phyloP scores from a whole-genome alignment of 2,888 invertebrate species.

The Microctonus aethiopoides region DNA sequence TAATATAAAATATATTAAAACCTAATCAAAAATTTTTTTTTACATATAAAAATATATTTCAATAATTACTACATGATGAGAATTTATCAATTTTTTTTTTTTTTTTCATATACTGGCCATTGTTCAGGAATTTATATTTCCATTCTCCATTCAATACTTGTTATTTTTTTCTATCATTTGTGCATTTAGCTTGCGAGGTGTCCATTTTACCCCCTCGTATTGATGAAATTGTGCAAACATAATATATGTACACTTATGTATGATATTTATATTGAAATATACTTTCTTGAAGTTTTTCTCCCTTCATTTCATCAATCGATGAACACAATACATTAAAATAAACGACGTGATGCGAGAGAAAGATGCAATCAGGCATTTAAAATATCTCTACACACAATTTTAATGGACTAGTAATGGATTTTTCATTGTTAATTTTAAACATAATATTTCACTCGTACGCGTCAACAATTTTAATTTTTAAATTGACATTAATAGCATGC shows the following conservation, averaged over 20 bases:
- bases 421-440: neutral
- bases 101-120: neutral
- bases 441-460: neutral
- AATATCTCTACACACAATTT: neutral
- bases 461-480: neutral
- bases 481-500: neutral
- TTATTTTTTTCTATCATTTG: neutral
- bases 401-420: neutral
- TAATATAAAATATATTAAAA: neutral
- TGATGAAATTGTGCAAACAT: neutral
- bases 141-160: neutral
- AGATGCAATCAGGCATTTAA: neutral
- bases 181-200: too few relatives aligned
- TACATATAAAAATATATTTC: neutral
- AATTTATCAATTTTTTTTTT: too few relatives aligned
- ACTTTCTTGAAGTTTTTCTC: neutral
- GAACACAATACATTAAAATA: neutral
- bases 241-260: neutral
- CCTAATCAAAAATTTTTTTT: slow-evolving; percentile 19
- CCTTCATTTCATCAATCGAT: neutral
- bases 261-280: neutral
- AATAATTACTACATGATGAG: neutral
- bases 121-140: neutral
- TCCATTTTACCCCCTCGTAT: too few relatives aligned
- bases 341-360: neutral